A percentile compares a stretch with the other conserved stretches of the same genome.
Evolutionary conservation across 2,113 vertebrate species (phyloP).

Genomic region (Saguinus midas): DNA sequence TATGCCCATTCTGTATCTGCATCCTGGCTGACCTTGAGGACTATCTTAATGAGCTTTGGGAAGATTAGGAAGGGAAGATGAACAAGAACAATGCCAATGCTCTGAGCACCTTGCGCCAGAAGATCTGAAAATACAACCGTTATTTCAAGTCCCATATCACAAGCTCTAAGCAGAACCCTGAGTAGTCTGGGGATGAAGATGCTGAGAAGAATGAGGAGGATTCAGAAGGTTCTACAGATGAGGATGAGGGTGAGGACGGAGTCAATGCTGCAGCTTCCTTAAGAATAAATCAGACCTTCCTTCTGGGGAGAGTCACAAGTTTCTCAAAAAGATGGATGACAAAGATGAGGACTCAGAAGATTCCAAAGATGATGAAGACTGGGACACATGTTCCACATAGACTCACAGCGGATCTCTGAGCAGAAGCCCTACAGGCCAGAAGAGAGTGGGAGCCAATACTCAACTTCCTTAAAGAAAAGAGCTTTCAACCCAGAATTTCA

Average conservation of each 20-base stretch:
- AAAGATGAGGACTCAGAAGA: constrained; percentile 87
- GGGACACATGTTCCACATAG: constrained; percentile 86
- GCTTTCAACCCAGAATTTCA: too few species aligned
- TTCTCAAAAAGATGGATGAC: constrained; percentile 87
- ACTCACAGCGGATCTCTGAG: too few species aligned
- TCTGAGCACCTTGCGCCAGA: constrained; percentile 91
- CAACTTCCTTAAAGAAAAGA: too few species aligned
- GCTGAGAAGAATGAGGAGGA: constrained; percentile 90
- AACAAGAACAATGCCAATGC: constrained; percentile 96
- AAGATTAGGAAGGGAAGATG: constrained; percentile 95
- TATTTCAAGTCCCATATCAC: constrained; percentile 90
- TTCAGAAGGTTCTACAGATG: constrained; percentile 84
- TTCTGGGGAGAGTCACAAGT: constrained; percentile 85
- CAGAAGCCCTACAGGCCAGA: too few species aligned
- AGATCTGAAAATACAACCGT: constrained; percentile 94
- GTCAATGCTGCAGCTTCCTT: constrained; percentile 86
- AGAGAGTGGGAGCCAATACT: too few species aligned
- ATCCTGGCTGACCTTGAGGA: constrained; percentile 92
- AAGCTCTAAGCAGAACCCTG: constrained; percentile 92
- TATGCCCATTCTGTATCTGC: constrained; percentile 91
- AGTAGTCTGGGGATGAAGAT: constrained; percentile 92
- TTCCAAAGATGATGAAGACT: constrained; percentile 88
- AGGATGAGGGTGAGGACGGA: constrained; percentile 72
- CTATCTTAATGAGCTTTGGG: constrained; percentile 88
- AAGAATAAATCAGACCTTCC: constrained; percentile 87